These are phyloP conservation scores for Drosophila azteca DNA, from an alignment of 1,140 invertebrate genomes.

Conservation along the genomic window DNA sequence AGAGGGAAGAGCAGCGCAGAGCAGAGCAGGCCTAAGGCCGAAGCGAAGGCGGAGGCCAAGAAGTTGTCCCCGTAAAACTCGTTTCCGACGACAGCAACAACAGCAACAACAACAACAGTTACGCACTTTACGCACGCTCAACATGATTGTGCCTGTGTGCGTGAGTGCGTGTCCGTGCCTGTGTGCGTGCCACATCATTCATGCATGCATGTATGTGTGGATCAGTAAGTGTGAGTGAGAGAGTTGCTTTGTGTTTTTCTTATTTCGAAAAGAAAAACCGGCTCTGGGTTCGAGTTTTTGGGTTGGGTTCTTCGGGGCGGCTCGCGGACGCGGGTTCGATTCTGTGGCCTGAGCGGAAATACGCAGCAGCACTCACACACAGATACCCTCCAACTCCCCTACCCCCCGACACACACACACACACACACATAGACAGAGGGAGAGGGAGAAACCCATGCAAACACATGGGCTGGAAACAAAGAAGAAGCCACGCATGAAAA, in stretches of 20 bases:
- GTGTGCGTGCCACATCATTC: background rate
- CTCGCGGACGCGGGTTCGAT: no score
- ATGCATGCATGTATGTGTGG: no score
- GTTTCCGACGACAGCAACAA: conserved; percentile 47
- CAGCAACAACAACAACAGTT: conserved; percentile 63
- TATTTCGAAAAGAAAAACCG: conserved; percentile 76
- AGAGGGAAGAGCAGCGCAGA: background rate
- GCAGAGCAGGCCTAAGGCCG: conserved; percentile 2
- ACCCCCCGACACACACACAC: conserved; percentile 40
- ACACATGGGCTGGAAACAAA: conserved; percentile 45
- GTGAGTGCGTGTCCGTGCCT: conserved; percentile 14
- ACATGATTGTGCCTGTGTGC: conserved; percentile 35
- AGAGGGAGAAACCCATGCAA: conserved; percentile 4
- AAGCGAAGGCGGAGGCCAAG: conserved; percentile 32
- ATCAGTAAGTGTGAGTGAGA: conserved; percentile 6
- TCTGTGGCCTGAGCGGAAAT: conserved; percentile 56
- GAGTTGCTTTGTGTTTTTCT: conserved; percentile 21
- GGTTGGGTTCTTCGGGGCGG: background rate
- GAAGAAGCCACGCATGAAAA: conserved; percentile 80
- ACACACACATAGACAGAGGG: conserved; percentile 1
- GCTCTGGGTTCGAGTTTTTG: conserved; percentile 46
- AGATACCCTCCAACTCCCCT: conserved; percentile 31
- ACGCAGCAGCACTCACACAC: conserved; percentile 52
- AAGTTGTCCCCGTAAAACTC: conserved; percentile 67
- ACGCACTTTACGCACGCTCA: conserved; percentile 79